A percentile compares a stretch with the other conserved stretches of the same genome.
These are phyloP conservation scores for Toxotes chatareus DNA, from an alignment of 2,113 vertebrate species.

Conservation along the genomic window DNA sequence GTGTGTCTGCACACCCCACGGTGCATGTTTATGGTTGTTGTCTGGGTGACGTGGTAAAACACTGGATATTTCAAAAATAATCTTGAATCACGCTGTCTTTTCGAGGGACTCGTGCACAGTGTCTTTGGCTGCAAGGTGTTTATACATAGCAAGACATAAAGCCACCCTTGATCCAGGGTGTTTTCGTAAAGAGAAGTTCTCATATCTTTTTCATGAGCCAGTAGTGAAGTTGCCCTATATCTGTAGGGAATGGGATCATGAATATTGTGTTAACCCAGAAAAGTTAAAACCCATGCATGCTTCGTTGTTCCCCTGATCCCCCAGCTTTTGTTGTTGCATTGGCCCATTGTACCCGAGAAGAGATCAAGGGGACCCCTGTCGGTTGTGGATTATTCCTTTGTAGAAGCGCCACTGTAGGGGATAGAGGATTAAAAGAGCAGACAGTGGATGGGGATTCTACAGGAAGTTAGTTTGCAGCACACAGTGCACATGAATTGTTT, in stretches of 20 bases:
- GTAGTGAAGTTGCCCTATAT: conserved; percentile 66
- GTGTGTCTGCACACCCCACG: background rate
- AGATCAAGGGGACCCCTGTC: conserved; percentile 82
- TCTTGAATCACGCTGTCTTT: conserved; percentile 41
- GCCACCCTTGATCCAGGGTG: conserved; percentile 52
- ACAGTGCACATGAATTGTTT: conserved; percentile 60
- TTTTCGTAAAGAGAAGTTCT: conserved; percentile 50
- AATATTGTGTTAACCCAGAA: conserved; percentile 80
- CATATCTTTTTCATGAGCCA: conserved; percentile 63
- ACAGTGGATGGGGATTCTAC: conserved; percentile 72
- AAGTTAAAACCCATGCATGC: conserved; percentile 76
- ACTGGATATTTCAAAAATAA: conserved; percentile 51
- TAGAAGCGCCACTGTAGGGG: conserved; percentile 76
- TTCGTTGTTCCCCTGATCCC: conserved; percentile 80
- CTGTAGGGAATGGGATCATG: conserved; percentile 76
- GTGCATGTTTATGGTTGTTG: conserved; percentile 23
- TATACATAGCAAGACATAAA: conserved; percentile 63
- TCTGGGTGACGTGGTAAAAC: conserved; percentile 28
- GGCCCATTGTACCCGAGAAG: conserved; percentile 79
- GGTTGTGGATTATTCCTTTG: conserved; percentile 81
- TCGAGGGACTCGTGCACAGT: conserved; percentile 17
- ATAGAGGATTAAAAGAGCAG: conserved; percentile 81
- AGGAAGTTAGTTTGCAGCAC: conserved; percentile 72
- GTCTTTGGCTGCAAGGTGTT: conserved; percentile 65
- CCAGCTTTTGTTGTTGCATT: conserved; percentile 78